These are phyloP conservation scores for Tribolium castaneum DNA, from an alignment of 1,140 invertebrate genomes.

Conservation along the genomic window DNA sequence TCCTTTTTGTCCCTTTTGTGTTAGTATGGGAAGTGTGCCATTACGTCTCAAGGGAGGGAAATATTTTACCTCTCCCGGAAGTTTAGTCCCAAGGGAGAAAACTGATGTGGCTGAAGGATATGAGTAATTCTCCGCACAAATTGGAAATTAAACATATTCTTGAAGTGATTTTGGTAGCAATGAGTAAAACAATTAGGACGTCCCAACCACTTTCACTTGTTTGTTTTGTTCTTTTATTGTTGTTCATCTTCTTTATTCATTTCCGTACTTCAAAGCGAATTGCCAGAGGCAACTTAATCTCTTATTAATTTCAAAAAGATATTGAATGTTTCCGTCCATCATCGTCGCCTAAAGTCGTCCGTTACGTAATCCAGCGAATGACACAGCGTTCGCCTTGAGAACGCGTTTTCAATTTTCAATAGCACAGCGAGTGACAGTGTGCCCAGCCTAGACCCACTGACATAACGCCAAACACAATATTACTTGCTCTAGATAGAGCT, in stretches of 20 bases:
- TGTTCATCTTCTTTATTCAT: not conserved
- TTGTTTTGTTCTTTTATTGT: not conserved
- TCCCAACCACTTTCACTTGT: not conserved
- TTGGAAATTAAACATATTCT: not conserved
- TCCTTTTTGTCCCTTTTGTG: not conserved
- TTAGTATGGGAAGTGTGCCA: not conserved
- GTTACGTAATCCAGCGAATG: not conserved
- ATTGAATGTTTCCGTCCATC: not conserved
- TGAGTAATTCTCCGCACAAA: not conserved
- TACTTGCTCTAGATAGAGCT: conserved; percentile 1
- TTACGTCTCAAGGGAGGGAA: not conserved
- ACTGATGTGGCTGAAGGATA: not conserved
- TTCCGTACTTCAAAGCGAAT: not conserved
- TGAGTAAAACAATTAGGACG: not conserved
- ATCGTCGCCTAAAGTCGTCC: not conserved
- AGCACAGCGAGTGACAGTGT: conserved; percentile 13
- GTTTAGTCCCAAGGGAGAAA: not conserved
- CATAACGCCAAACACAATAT: not conserved
- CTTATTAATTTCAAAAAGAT: too few relatives aligned
- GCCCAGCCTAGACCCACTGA: conserved; percentile 28
- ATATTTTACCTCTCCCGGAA: not conserved
- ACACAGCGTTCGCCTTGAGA: conserved; percentile 12
- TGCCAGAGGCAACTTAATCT: too few relatives aligned
- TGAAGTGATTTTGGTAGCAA: not conserved
- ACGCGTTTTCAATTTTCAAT: conserved; percentile 1